Evolutionary conservation across 2,113 vertebrate genomes (phyloP).

Genomic region (Apteryx mantelli): DNA sequence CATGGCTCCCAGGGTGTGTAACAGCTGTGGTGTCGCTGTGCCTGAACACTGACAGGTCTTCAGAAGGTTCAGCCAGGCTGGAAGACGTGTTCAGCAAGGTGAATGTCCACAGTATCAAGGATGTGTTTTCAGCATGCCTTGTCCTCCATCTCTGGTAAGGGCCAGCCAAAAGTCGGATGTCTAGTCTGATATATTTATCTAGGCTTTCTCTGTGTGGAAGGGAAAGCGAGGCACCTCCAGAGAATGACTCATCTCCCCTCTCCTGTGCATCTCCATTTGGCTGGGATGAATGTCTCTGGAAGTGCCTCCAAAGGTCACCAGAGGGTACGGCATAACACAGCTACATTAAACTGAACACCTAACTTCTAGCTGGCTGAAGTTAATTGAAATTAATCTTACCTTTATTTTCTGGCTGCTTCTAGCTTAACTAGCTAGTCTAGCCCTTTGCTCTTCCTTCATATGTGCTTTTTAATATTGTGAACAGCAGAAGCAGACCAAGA

Average conservation of each 20-base stretch:
- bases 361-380: background rate
- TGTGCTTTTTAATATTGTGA: background rate
- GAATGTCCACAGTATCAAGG: background rate
- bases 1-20: background rate
- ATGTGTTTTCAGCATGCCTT: rapidly evolving
- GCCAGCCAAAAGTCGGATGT: background rate
- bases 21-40: background rate
- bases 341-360: background rate
- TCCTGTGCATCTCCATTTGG: background rate
- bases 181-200: background rate
- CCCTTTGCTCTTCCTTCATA: background rate
- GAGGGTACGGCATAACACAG: background rate
- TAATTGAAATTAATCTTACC: background rate
- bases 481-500: background rate
- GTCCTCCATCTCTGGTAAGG: background rate
- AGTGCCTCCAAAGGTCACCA: background rate
- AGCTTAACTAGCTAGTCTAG: background rate
- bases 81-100: rapidly evolving
- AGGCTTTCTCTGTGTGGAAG: background rate
- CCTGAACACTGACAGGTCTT: background rate
- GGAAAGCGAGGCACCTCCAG: background rate
- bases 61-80: background rate
- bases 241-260: background rate
- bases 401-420: background rate
- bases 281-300: background rate